Percentiles rank a stretch among this genome's conserved stretches.
Conservation (phyloP, 2,797 vertebrate genomes). For the Valencia hispanica region DNA sequence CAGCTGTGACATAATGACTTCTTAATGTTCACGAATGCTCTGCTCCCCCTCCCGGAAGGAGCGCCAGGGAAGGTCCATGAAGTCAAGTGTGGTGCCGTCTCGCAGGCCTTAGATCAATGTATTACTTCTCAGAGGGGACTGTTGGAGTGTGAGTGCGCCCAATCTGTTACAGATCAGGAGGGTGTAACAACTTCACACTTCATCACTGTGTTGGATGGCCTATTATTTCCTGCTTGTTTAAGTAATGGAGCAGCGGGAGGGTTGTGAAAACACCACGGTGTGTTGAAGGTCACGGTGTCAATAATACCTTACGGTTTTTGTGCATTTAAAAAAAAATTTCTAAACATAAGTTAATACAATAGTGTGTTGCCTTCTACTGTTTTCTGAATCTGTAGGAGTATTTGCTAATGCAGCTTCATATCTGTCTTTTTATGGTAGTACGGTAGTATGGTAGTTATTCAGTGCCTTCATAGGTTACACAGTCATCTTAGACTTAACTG, state of each 20-base stretch:
- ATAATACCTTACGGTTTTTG: background rate
- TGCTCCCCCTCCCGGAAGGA: constrained; percentile 4
- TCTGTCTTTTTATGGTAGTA: background rate
- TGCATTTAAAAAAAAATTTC: background rate
- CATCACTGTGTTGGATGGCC: constrained; percentile 25
- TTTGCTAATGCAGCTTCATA: constrained; percentile 8
- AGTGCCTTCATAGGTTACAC: background rate
- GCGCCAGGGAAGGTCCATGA: constrained; percentile 25
- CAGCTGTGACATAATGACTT: constrained; percentile 22
- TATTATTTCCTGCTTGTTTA: constrained; percentile 45
- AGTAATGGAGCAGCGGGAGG: constrained; percentile 17
- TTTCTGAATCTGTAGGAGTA: constrained; percentile 4
- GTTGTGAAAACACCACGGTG: constrained; percentile 13
- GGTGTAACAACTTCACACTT: constrained; percentile 30
- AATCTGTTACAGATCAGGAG: constrained; percentile 26
- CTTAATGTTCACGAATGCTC: background rate
- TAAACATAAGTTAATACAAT: background rate
- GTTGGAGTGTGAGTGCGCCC: constrained; percentile 9
- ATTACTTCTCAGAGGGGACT: constrained; percentile 13
- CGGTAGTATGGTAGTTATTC: constrained; percentile 3
- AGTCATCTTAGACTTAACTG: background rate
- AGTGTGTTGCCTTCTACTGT: background rate
- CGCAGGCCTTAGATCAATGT: constrained; percentile 41
- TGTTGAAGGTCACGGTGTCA: constrained; percentile 32
- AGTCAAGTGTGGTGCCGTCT: constrained; percentile 29